phyloP scores from a whole-genome alignment of 2,797 vertebrate species.

The Potorous gilbertii region DNA sequence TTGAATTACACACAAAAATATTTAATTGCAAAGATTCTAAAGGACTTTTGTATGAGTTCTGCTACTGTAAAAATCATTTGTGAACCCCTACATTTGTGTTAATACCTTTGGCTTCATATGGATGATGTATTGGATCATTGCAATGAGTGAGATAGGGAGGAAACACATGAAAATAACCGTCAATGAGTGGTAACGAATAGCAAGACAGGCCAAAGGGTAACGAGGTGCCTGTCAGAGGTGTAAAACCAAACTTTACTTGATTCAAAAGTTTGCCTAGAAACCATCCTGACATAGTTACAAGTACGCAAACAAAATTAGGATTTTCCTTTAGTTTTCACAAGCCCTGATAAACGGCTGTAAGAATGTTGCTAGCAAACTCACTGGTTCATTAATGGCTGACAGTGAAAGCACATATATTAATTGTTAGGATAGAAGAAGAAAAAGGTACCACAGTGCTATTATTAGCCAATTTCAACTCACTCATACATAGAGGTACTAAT shows the following conservation, averaged over 20 bases:
- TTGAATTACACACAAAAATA: neutral
- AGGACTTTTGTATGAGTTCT: neutral
- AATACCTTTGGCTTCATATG: neutral
- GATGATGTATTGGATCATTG: neutral
- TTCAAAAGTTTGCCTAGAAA: neutral
- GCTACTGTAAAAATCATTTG: neutral
- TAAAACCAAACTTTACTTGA: neutral
- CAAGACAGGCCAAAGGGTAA: neutral
- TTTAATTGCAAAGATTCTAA: neutral
- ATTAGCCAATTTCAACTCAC: neutral
- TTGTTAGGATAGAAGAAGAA: neutral
- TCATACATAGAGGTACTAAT: neutral
- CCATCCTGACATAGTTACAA: neutral
- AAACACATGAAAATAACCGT: neutral
- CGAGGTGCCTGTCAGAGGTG: neutral
- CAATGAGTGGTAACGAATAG: neutral
- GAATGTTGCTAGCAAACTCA: neutral
- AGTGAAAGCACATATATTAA: neutral
- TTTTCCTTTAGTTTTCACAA: neutral
- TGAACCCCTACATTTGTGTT: neutral
- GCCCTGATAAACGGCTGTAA: neutral
- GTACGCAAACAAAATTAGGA: neutral
- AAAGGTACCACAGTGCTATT: neutral
- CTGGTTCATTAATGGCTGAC: neutral
- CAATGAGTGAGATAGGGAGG: neutral